Base-by-base conservation (phyloP, 2,888 invertebrate genomes). In the Gonocerus acuteangulatus region DNA sequence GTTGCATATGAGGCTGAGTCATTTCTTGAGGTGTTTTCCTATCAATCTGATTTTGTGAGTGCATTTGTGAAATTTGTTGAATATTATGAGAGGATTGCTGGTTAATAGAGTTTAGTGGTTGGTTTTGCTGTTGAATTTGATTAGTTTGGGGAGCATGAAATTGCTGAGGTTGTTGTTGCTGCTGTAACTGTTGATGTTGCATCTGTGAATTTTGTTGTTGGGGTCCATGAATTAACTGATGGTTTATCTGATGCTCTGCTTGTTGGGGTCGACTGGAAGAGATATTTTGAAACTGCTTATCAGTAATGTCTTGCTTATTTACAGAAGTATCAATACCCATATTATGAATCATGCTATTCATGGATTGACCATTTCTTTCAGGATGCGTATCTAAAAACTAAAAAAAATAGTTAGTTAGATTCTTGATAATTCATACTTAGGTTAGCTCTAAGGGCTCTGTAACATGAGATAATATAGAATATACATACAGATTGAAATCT, bases 101-200 rank as follows among this genome's bases (percentile, higher is more conserved):
- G 3, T 61, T 64, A 4, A 42, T 21, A n/a, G 52, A 36, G 23
- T 21, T 36, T 19, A 42, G 19, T n/a, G 21, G 61, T 44, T 58
- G 64, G 52, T 65, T 64, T 32, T 18, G 44, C 49, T 49, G 51
- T 58, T 58, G 59, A 32, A 34, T 13, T 23, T 34, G 48, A 4
- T 63, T 61, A 15, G 45, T 56, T 18, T 48, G 61, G 19, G 64
- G 62, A 4, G 15, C 39, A 34, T 76, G 73, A 71, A 75, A 82
- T 19, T 77, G 77, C 62, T 73, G 82, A 70, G 69, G 79, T 71
- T 76, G 76, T 42, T 78, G 77, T 67, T 84, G 84, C 71, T 82
- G 80, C 22, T 83, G 76, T 68, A 84, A 82, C 67, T 82, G 80
- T 51, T 79, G 79, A 18, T 76, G 73, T 54, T 73, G 72, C 9